phyloP scores from a whole-genome alignment of 2,797 vertebrate genomes.

The Ammospiza maritima region DNA sequence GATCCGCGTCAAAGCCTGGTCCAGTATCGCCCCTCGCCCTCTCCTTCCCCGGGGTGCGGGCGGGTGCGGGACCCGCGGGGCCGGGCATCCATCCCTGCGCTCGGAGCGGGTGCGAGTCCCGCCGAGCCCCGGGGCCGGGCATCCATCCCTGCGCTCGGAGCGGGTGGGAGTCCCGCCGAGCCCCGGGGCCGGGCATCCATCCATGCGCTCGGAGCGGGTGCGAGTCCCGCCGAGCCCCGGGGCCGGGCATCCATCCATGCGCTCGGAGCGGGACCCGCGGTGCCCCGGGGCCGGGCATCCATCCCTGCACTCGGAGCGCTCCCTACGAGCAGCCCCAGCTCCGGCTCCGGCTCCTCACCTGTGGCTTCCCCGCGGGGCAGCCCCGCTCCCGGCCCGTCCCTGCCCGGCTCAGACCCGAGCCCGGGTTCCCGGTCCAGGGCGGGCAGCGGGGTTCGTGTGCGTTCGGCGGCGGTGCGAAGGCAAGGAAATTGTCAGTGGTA shows the following conservation, averaged over 20 bases:
- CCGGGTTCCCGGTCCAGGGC: accelerated
- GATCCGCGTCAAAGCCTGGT: slow-evolving; percentile 98
- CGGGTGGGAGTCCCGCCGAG: too few species aligned
- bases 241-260: too few species aligned
- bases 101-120: background rate
- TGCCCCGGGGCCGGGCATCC: background rate
- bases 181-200: too few species aligned
- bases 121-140: background rate
- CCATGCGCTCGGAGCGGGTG: too few species aligned
- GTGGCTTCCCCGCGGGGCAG: background rate
- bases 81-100: background rate
- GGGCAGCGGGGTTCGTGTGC: background rate
- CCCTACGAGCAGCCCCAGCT: slow-evolving; percentile 67
- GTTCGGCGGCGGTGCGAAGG: background rate
- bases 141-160: background rate
- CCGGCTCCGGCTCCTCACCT: background rate
- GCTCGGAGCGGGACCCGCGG: background rate
- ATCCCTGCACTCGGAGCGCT: background rate
- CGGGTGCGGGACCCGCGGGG: background rate
- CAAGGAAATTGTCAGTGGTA: accelerated
- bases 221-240: too few species aligned
- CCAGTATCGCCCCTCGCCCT: slow-evolving; percentile 4
- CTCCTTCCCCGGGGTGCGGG: background rate
- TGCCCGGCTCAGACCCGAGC: background rate
- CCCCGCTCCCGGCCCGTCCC: background rate